phyloP scores from a whole-genome alignment of 2,797 vertebrate species.

The Cygnus olor region DNA sequence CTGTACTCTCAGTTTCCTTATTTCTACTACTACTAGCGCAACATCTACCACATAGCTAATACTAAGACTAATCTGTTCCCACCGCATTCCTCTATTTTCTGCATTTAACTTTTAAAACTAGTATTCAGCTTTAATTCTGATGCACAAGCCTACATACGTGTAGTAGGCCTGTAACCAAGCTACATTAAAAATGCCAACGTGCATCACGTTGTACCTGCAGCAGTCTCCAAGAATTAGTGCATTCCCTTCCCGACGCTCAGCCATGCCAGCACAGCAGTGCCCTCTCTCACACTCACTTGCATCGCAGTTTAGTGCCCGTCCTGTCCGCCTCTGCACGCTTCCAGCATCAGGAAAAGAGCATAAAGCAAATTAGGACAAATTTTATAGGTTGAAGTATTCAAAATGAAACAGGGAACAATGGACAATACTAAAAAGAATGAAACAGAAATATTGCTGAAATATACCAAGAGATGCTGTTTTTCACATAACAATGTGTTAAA shows the following conservation, averaged over 20 bases:
- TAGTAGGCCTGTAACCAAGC: not conserved
- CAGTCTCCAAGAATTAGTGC: not conserved
- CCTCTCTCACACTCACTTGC: not conserved
- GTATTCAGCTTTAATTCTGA: not conserved
- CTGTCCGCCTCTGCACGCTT: not conserved
- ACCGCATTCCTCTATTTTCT: not conserved
- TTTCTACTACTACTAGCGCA: not conserved
- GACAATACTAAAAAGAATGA: not conserved
- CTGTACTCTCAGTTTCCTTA: not conserved
- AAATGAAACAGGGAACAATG: not conserved
- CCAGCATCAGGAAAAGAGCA: not conserved
- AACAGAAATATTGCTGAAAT: not conserved
- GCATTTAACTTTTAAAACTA: not conserved
- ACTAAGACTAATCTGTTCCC: not conserved
- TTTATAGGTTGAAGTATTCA: not conserved
- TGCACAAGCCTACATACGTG: not conserved
- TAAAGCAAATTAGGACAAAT: not conserved
- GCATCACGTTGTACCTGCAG: not conserved
- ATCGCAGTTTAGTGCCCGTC: fast-evolving
- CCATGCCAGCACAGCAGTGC: not conserved
- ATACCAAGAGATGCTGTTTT: not conserved
- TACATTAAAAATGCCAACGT: not conserved
- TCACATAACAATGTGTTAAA: not conserved
- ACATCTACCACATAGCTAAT: not conserved
- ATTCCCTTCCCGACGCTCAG: fast-evolving